Base-by-base conservation (phyloP, 2,888 invertebrate species). In the Calliphora vomitoria region DNA sequence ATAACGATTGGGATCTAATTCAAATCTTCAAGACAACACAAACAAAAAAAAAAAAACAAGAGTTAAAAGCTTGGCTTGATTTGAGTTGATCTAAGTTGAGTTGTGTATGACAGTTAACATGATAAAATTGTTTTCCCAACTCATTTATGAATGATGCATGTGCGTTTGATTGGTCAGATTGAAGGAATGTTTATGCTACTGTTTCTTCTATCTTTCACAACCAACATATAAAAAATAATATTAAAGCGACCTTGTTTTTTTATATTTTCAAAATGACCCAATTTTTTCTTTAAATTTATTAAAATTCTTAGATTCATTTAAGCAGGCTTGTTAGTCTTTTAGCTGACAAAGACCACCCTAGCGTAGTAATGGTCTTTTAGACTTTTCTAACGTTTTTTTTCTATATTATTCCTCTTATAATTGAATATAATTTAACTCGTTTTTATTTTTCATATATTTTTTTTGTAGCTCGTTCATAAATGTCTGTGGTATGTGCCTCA, bases 381-480 rank as follows among this genome's bases (percentile, higher is more conserved):
- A 75, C 15, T 71, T 62, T 75, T 80, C 75, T 62, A 81, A 81
- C 47, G 62, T 69, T 47, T 55, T 47, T 38, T 53, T 44, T 69
- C 50, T 18, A 62, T 68, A 50, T 50, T 50, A n/a, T 64, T 82
- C 74, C 47, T 75, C 55, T 78, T 68, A 76, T 87, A 87, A 87
- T 87, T 87, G 84, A 87, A 84, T 87, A 87, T 78, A 87, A 87
- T 87, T 87, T 84, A 87, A 87, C 87, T 68, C 13, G 87, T 87
- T 87, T 87, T 72, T 60, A 31, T 38, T 18, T 53, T n/a, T 25
- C 64, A 4, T 50, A 44, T 3, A 44, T 74, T 72, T 11, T 53
- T 41, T 18, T 68, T 58, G 11, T n/a, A n/a, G n/a, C n/a, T n/a
- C n/a, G n/a, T 25, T 76, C 62, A 50, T 69, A 75, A 69, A 64